Conservation (phyloP, 2,888 invertebrate species). For the Herminia tarsipennalis region DNA sequence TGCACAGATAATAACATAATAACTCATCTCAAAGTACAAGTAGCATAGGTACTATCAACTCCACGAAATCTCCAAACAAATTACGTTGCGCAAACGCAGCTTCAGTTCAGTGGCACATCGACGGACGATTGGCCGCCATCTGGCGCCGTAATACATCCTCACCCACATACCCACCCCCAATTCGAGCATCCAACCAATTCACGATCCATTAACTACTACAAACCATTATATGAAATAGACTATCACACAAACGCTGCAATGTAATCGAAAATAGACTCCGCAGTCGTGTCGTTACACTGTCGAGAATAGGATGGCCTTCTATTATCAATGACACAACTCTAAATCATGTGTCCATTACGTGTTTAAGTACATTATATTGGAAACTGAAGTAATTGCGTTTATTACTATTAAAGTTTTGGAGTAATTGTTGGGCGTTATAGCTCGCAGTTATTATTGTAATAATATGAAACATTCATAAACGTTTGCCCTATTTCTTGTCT, state of each 20-base stretch:
- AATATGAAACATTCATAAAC: background rate
- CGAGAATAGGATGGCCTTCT: constrained; percentile 27
- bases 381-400: constrained; percentile 31
- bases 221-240: background rate
- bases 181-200: constrained; percentile 4
- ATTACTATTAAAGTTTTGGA: constrained; percentile 13
- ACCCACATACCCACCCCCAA: constrained; percentile 11
- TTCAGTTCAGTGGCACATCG: constrained; percentile 54
- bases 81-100: constrained; percentile 58
- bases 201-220: constrained; percentile 17
- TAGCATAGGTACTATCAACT: constrained; percentile 43
- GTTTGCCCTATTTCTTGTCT: background rate
- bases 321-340: constrained; percentile 42
- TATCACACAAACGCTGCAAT: constrained; percentile 9
- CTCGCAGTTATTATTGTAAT: constrained; percentile 6
- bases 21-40: background rate
- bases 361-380: constrained; percentile 28
- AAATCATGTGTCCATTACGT: constrained; percentile 38
- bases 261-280: constrained; percentile 1
- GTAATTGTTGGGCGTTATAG: constrained; percentile 3
- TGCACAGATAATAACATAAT: too few species aligned
- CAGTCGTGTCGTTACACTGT: constrained; percentile 8
- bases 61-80: constrained; percentile 38
- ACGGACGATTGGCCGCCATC: constrained; percentile 59
- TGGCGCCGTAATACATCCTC: constrained; percentile 49